Evolutionary conservation across 2,888 invertebrate species (phyloP), one percentile per base, ranked within the genome.

Genomic region (Nipponacmea schrenckii): DNA sequence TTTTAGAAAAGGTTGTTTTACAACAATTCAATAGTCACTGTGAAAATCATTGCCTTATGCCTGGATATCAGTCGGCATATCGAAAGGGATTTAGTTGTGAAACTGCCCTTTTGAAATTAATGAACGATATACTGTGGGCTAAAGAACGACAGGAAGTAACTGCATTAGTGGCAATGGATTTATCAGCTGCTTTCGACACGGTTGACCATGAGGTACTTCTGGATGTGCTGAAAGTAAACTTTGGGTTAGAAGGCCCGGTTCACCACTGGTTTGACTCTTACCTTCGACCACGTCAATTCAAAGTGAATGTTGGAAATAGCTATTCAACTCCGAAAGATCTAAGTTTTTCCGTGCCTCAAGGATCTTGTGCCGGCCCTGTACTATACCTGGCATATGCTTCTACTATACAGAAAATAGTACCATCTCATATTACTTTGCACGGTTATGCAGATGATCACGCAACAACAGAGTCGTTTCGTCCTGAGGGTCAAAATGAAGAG

Each of bases 131-230:
- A 10, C 44, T 64, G 31, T 64, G 64, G 64, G 64, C 44, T 17
- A 39, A 64, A 64, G 64, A 64, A 64, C 24, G 31, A 64, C 64
- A 64, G 31, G 39, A 64, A 64, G 64, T 64, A 26, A 64, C 64
- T 26, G 64, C 64, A 39, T 24, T 31, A 31, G 31, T 64, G 64
- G 65, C 27, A n/a, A n/a, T n/a, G n/a, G n/a, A n/a, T n/a, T n/a
- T n/a, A n/a, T n/a, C n/a, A n/a, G n/a, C n/a, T n/a, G n/a, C n/a
- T n/a, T n/a, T n/a, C n/a, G n/a, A n/a, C n/a, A n/a, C n/a, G n/a
- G n/a, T n/a, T n/a, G n/a, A 44, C 17, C 65, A 31, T 44, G 65
- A 65, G 39, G 65, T 65, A 14, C 26, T 65, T 14, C 65, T 65
- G 26, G 65, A 44, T 65, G 65, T 65, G 31, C 65, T 65, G 15